A percentile compares a stretch with the other conserved stretches of the same genome.
Conservation (phyloP, 92 coral and sea anemone species). For the Paramuricea clavata region DNA sequence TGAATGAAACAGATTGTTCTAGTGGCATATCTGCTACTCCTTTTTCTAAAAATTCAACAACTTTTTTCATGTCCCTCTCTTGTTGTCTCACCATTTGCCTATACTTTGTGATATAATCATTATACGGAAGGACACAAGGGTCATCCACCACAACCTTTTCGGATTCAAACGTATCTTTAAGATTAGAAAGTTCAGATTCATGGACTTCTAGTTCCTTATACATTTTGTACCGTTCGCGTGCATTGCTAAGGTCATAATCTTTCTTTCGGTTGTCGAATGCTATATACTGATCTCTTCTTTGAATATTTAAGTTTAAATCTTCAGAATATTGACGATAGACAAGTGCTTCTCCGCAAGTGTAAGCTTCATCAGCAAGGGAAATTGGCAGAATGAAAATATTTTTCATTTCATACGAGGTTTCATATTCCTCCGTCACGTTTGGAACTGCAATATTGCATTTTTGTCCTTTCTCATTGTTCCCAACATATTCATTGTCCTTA, state of each 20-base stretch:
- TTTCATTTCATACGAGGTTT: no score
- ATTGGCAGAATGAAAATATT: no score
- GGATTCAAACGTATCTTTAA: not conserved
- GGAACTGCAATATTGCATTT: not conserved
- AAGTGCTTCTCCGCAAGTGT: no score
- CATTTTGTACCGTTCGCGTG: conserved; percentile 42
- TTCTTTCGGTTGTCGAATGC: conserved; percentile 36
- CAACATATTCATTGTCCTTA: not conserved
- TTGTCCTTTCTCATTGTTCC: conserved; percentile 9
- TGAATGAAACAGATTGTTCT: conserved; percentile 11
- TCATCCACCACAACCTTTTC: conserved; percentile 2
- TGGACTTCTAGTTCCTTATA: conserved; percentile 44
- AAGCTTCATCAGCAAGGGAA: conserved; percentile 43
- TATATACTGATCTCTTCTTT: conserved; percentile 12
- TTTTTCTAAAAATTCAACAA: conserved; percentile 25
- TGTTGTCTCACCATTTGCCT: conserved; percentile 22
- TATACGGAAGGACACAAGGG: not conserved
- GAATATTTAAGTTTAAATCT: conserved; percentile 14
- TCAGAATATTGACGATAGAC: conserved; percentile 20
- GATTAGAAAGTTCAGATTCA: conserved; percentile 17
- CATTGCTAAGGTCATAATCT: conserved; percentile 29
- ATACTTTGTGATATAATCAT: not conserved
- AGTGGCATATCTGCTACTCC: conserved; percentile 7
- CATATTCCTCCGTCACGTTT: conserved; percentile 3
- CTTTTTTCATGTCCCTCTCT: conserved; percentile 22